Base-by-base conservation (phyloP, 2,888 invertebrate genomes). In the Leptopterna dolabrata region DNA sequence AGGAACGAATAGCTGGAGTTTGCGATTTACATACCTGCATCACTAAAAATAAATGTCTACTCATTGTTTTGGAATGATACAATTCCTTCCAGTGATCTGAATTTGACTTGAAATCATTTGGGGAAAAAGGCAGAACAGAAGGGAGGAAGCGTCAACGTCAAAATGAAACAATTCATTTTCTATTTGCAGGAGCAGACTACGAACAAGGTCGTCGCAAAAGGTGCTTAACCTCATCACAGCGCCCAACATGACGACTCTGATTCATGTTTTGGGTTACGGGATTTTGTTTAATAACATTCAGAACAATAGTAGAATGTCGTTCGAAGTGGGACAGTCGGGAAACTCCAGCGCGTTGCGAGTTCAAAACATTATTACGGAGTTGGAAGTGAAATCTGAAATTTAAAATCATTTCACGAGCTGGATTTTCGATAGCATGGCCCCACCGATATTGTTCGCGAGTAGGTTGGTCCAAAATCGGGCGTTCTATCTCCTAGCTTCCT, bases 161-260 rank as follows among this genome's bases (percentile, higher is more conserved):
- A 24, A 63, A 63, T 24, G 63, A 73, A 73, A 73, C 73, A 73
- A 30, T 36, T 36, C 73, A 41, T 73, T 73, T 73, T 73, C 73
- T 78, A 78, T 78, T 78, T 78, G 45, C 78, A 27, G 43, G 78
- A 78, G 43, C 41, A 41, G 41, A 45, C 45, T 4, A 3, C 4
- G 73, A 78, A 78, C 78, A 78, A 78, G 78, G 78, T 78, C 78
- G 78, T 45, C 45, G 45, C 45, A 14, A 78, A 78, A 78, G 78
- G 78, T 78, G 78, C 78, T 78, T 78, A 36, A 78, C 78, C 78
- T 78, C 45, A 19, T 43, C 78, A n/a, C 9, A 43, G 11, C 45
- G 14, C 24, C 9, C 63, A 63, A 63, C 63, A 63, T 63, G 24
- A 63, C 63, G 63, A 63, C 45, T 27, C 45, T 24, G 45, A 14